phyloP scores from a whole-genome alignment of 1,140 invertebrate genomes.

The Nasonia vitripennis region DNA sequence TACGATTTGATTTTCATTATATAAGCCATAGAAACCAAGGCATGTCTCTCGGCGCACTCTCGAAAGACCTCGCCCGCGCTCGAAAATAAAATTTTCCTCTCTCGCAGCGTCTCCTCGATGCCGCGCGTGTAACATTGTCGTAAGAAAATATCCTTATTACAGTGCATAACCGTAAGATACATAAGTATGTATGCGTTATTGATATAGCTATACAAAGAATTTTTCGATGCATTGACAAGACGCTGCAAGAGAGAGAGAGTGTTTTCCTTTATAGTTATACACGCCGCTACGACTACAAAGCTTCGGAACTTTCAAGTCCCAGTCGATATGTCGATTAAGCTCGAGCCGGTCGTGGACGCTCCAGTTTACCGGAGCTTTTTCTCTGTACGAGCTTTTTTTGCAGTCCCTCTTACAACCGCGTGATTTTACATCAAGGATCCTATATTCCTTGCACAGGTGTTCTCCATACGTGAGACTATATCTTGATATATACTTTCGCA shows the following conservation, averaged over 20 bases:
- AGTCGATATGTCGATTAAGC: neutral
- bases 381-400: neutral
- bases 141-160: conserved; percentile 18
- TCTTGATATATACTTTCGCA: neutral
- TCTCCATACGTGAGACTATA: neutral
- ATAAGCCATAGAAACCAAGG: neutral
- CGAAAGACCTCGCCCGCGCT: conserved; percentile 16
- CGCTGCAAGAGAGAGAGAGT: neutral
- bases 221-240: neutral
- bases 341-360: neutral
- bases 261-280: conserved; percentile 5
- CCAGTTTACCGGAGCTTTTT: neutral
- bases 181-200: neutral
- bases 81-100: neutral
- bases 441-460: neutral
- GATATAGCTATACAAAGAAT: conserved; percentile 17
- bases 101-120: neutral
- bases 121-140: neutral
- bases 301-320: neutral
- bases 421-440: neutral
- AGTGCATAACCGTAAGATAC: neutral
- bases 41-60: neutral
- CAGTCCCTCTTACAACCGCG: too few species aligned
- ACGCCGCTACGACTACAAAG: conserved; percentile 13
- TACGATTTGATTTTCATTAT: conserved; percentile 19